phyloP scores from a whole-genome alignment of 2,113 vertebrate genomes.

The Xenopus laevis region DNA sequence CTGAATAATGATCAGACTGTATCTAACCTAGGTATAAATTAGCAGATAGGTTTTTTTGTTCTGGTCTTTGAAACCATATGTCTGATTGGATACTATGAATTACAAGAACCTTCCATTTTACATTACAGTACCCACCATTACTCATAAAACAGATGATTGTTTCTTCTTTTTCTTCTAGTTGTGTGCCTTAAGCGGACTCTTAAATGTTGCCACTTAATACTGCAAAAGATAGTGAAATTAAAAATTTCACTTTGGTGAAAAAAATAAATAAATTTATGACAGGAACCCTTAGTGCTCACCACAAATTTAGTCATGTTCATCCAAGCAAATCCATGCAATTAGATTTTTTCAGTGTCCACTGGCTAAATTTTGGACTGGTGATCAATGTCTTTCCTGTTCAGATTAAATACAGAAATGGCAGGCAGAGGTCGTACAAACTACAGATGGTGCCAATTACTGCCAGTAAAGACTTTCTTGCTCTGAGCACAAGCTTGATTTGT shows the following conservation, averaged over 20 bases:
- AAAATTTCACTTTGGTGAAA: slow-evolving; percentile 62
- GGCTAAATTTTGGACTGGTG: slow-evolving; percentile 72
- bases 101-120: no score
- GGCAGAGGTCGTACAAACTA: slow-evolving; percentile 75
- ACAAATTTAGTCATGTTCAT: slow-evolving; percentile 68
- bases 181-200: no score
- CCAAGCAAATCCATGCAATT: slow-evolving; percentile 78
- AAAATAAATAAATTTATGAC: slow-evolving; percentile 66
- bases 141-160: no score
- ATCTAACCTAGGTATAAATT: no score
- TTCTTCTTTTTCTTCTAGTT: no score
- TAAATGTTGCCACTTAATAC: no score
- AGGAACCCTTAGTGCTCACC: slow-evolving; percentile 58
- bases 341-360: slow-evolving; percentile 76
- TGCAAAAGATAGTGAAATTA: slow-evolving; percentile 22
- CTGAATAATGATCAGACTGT: no score
- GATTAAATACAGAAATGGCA: slow-evolving; percentile 75
- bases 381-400: slow-evolving; percentile 76
- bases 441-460: slow-evolving; percentile 86
- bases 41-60: no score
- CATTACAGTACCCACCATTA: no score
- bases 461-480: slow-evolving; percentile 73
- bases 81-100: no score
- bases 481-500: slow-evolving; percentile 75
- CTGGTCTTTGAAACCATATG: no score